These are phyloP conservation scores for Cyclopterus lumpus DNA, from an alignment of 2,797 vertebrate genomes.

Conservation along the genomic window DNA sequence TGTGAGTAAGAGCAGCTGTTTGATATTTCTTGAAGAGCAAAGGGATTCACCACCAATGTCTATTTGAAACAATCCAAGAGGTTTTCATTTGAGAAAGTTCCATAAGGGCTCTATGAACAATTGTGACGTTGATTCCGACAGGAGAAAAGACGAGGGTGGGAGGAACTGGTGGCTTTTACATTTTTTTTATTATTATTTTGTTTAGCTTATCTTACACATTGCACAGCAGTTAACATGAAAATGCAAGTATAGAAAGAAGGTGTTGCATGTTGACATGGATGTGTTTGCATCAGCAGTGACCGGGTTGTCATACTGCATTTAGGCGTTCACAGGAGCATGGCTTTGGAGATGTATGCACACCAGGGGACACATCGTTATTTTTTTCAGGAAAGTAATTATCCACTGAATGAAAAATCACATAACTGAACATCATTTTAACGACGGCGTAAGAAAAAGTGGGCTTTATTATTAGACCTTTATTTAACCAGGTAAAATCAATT, in stretches of 20 bases:
- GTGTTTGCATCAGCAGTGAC: neutral
- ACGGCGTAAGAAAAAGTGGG: neutral
- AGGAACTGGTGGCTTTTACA: neutral
- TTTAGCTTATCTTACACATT: neutral
- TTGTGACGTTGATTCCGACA: conserved; percentile 56
- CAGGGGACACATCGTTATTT: neutral
- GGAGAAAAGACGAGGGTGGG: conserved; percentile 19
- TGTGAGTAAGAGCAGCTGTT: conserved; percentile 87
- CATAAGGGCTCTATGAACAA: conserved; percentile 45
- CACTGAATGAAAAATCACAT: neutral
- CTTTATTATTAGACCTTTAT: no score
- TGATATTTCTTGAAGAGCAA: conserved; percentile 83
- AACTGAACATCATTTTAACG: neutral
- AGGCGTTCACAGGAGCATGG: neutral
- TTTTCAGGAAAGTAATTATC: neutral
- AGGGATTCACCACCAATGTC: conserved; percentile 78
- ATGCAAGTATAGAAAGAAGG: neutral
- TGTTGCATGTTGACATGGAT: neutral
- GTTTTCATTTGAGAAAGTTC: conserved; percentile 70
- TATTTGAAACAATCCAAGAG: conserved; percentile 77
- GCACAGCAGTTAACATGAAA: neutral
- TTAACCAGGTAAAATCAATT: no score
- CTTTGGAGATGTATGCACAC: neutral
- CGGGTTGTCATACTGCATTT: neutral
- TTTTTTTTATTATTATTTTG: neutral